These are phyloP conservation scores for Actinernus sp. DNA, from an alignment of 92 coral and sea anemone species.

Conservation along the genomic window DNA sequence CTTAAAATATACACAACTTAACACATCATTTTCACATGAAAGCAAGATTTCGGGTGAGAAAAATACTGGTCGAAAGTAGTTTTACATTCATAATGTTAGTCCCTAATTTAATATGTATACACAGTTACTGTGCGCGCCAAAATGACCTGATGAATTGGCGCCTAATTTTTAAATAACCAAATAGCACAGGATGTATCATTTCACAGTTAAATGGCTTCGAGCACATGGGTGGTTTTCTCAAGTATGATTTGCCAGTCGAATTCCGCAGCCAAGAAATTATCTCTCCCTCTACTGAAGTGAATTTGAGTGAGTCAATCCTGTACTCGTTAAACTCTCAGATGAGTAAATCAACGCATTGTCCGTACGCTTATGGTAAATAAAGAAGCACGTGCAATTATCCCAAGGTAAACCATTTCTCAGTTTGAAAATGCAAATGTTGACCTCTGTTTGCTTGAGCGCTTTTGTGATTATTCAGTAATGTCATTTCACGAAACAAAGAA, in stretches of 20 bases:
- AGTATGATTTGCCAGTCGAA: too few species aligned
- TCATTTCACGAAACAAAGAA: conserved; percentile 4
- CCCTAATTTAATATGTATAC: neutral
- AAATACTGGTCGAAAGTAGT: too few species aligned
- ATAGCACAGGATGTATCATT: neutral
- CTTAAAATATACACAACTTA: too few species aligned
- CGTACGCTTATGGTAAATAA: neutral
- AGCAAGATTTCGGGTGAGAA: too few species aligned
- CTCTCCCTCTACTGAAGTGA: too few species aligned
- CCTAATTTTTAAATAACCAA: conserved; percentile 18
- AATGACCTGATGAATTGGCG: neutral
- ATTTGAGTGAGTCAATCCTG: too few species aligned
- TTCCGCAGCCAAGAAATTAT: too few species aligned
- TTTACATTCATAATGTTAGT: too few species aligned
- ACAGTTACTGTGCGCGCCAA: conserved; percentile 26
- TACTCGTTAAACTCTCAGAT: neutral
- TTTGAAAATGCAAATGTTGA: neutral
- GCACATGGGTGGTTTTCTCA: conserved; percentile 27
- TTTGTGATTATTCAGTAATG: neutral
- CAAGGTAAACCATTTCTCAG: neutral
- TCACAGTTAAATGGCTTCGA: conserved; percentile 39
- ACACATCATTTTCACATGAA: too few species aligned
- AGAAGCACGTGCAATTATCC: neutral
- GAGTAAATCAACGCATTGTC: neutral
- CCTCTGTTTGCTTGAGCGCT: neutral